Evolutionary conservation across 2,888 invertebrate genomes (phyloP).

Genomic region (Oxycera nigricornis): DNA sequence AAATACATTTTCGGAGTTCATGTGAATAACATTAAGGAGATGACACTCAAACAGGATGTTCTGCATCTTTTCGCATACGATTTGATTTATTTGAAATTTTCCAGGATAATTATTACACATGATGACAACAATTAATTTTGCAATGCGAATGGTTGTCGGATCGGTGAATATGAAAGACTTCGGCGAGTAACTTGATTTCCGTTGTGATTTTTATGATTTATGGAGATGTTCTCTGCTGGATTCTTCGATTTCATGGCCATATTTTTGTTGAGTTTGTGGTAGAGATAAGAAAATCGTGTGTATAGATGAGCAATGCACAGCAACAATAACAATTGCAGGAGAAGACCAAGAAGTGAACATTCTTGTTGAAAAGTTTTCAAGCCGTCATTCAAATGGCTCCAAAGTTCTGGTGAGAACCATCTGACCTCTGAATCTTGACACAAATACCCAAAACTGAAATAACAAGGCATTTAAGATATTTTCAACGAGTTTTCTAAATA

Average conservation of each 20-base stretch:
- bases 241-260: neutral
- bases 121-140: slow-evolving; percentile 20
- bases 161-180: neutral
- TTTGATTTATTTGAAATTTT: slow-evolving; percentile 17
- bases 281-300: neutral
- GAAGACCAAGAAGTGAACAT: neutral
- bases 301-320: neutral
- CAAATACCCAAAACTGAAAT: neutral
- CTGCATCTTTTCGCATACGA: neutral
- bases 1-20: slow-evolving; percentile 17
- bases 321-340: neutral
- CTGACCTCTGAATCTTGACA: slow-evolving; percentile 2
- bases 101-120: slow-evolving; percentile 6
- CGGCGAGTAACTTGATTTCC: neutral
- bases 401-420: neutral
- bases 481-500: slow-evolving; percentile 10
- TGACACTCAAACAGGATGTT: neutral
- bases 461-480: slow-evolving; percentile 4
- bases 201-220: slow-evolving; percentile 4
- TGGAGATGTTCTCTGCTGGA: neutral
- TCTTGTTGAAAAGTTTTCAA: neutral
- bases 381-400: neutral
- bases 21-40: neutral
- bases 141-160: neutral
- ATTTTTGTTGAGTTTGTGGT: neutral